A percentile compares a stretch with the other conserved stretches of the same genome.
phyloP scores from a whole-genome alignment of 1,140 invertebrate species.

The Berghia stephanieae region DNA sequence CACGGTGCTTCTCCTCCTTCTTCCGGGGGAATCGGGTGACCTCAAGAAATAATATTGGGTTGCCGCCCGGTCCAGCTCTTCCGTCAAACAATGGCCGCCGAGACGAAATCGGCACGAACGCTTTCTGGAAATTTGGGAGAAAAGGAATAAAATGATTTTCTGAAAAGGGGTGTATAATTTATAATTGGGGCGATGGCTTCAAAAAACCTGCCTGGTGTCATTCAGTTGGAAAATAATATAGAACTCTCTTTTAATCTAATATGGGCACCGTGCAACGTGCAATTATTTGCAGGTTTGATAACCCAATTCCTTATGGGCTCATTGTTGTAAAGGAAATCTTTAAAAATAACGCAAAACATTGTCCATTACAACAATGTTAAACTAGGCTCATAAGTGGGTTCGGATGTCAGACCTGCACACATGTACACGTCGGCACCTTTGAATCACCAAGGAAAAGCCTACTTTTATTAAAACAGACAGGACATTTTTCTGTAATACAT shows the following conservation, averaged over 20 bases:
- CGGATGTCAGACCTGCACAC: too few relatives aligned
- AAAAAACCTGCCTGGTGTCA: neutral
- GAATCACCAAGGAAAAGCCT: too few relatives aligned
- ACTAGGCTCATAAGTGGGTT: too few relatives aligned
- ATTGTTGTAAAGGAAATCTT: too few relatives aligned
- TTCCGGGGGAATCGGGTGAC: conserved; percentile 32
- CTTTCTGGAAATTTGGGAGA: conserved; percentile 25
- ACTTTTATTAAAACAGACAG: too few relatives aligned
- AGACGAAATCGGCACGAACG: conserved; percentile 33
- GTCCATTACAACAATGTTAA: too few relatives aligned
- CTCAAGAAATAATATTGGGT: conserved; percentile 37
- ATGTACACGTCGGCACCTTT: too few relatives aligned
- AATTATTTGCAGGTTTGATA: neutral
- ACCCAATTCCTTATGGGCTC: neutral
- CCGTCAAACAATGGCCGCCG: conserved; percentile 38
- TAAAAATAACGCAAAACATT: too few relatives aligned
- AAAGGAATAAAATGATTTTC: neutral
- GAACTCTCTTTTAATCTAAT: neutral
- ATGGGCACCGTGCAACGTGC: neutral
- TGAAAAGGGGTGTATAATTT: neutral
- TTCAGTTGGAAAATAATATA: neutral
- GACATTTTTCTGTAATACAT: too few relatives aligned
- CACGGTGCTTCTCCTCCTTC: conserved; percentile 26
- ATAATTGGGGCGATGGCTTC: neutral
- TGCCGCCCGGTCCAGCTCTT: conserved; percentile 34